Evolutionary conservation across 2,113 vertebrate species (phyloP).

Genomic region (Arvicanthis niloticus): DNA sequence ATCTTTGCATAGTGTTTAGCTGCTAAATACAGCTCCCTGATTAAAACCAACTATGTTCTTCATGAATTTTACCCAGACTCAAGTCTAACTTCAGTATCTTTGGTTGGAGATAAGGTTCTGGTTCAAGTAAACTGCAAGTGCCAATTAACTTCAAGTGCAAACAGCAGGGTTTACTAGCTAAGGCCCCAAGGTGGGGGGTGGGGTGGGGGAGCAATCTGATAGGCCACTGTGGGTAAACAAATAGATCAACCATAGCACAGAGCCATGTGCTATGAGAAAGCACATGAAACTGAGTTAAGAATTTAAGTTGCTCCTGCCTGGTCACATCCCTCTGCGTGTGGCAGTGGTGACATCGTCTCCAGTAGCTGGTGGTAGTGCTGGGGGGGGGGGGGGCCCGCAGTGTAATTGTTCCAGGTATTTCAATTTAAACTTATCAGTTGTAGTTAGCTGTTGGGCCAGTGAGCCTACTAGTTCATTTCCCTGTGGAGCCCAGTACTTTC

Average conservation of each 20-base stretch:
- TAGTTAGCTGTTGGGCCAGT: conserved; percentile 53
- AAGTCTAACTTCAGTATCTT: conserved; percentile 41
- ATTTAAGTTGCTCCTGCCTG: conserved; percentile 68
- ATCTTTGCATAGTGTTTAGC: conserved; percentile 28
- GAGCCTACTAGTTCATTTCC: conserved; percentile 78
- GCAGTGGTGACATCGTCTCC: conserved; percentile 52
- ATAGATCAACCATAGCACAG: conserved; percentile 58
- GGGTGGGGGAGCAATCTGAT: conserved; percentile 42
- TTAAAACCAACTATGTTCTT: conserved; percentile 57
- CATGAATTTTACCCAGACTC: conserved; percentile 48
- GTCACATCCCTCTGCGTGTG: not conserved
- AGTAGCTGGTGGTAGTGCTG: conserved; percentile 58
- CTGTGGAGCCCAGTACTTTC: conserved; percentile 74
- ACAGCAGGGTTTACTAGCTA: conserved; percentile 64
- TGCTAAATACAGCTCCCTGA: conserved; percentile 33
- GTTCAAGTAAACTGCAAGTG: conserved; percentile 59
- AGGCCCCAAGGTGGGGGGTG: not conserved
- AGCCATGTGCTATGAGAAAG: conserved; percentile 73
- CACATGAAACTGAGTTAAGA: conserved; percentile 52
- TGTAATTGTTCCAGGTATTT: conserved; percentile 79
- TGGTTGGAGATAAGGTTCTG: conserved; percentile 71
- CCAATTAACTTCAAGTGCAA: not conserved
- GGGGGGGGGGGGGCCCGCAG: no score
- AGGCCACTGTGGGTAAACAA: conserved; percentile 65
- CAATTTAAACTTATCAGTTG: conserved; percentile 78